Percentiles rank a stretch among this genome's conserved stretches.
Evolutionary conservation across 1,140 invertebrate species (phyloP).

Genomic region (Laupala kohalensis): DNA sequence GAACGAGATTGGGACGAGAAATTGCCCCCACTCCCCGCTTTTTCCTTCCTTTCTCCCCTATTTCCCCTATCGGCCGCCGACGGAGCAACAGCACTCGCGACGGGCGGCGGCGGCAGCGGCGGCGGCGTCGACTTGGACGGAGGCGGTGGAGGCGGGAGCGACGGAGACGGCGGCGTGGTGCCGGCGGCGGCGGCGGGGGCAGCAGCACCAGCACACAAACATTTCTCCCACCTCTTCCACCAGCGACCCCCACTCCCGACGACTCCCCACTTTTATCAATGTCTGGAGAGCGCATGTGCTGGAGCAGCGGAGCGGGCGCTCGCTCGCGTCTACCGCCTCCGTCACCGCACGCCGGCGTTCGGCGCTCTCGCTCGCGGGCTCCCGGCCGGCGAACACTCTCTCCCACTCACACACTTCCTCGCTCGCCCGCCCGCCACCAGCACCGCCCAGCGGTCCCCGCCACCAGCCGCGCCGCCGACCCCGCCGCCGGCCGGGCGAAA

Average conservation of each 20-base stretch:
- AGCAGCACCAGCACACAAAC: background rate
- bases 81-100: background rate
- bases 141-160: no score
- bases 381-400: no score
- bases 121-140: no score
- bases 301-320: background rate
- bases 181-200: no score
- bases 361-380: background rate
- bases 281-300: background rate
- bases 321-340: background rate
- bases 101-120: no score
- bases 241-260: background rate
- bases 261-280: background rate
- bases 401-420: no score
- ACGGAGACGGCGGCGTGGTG: no score
- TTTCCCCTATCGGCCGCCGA: background rate
- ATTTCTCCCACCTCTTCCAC: background rate
- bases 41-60: background rate
- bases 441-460: background rate
- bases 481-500: no score
- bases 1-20: slow-evolving; percentile 8
- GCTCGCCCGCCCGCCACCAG: no score
- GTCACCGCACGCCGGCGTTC: background rate
- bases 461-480: no score
- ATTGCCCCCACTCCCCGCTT: slow-evolving; percentile 1